Conservation (phyloP, 2,888 invertebrate species). For the Drosophila sordidapex region DNA sequence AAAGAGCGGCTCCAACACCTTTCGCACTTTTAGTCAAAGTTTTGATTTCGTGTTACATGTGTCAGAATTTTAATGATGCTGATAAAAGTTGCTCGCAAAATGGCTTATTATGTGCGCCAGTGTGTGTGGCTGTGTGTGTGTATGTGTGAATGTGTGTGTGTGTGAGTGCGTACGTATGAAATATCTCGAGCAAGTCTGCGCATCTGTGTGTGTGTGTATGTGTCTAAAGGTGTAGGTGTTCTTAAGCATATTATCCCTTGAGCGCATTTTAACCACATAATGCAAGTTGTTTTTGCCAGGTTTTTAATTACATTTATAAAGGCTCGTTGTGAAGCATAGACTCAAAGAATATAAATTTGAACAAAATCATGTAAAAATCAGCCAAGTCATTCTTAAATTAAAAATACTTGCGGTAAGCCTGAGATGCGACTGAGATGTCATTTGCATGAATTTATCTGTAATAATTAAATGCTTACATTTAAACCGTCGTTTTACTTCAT, state of each 20-base stretch:
- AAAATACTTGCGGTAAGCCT: not conserved
- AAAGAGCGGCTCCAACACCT: slow-evolving; percentile 61
- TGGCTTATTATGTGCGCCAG: slow-evolving; percentile 74
- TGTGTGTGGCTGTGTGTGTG: slow-evolving; percentile 31
- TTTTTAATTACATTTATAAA: slow-evolving; percentile 65
- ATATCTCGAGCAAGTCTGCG: slow-evolving; percentile 25
- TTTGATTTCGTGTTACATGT: slow-evolving; percentile 81
- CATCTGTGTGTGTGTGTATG: slow-evolving; percentile 13
- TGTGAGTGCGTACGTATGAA: slow-evolving; percentile 5
- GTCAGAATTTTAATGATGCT: slow-evolving; percentile 81
- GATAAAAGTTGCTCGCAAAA: slow-evolving; percentile 77
- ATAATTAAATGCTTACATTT: not conserved
- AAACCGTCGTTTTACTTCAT: not conserved
- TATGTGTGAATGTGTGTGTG: not conserved
- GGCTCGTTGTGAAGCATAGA: not conserved
- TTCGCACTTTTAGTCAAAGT: slow-evolving; percentile 80
- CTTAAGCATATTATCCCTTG: slow-evolving; percentile 68
- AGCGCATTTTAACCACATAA: slow-evolving; percentile 57
- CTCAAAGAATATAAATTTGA: slow-evolving; percentile 29
- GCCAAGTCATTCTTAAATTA: no score
- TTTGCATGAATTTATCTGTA: not conserved
- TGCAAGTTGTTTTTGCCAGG: slow-evolving; percentile 45
- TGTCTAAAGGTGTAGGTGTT: slow-evolving; percentile 15
- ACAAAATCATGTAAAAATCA: slow-evolving; percentile 9
- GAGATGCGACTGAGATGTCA: not conserved